phyloP scores from a whole-genome alignment of 2,888 invertebrate genomes.

The Macrosoma leucophasiata region DNA sequence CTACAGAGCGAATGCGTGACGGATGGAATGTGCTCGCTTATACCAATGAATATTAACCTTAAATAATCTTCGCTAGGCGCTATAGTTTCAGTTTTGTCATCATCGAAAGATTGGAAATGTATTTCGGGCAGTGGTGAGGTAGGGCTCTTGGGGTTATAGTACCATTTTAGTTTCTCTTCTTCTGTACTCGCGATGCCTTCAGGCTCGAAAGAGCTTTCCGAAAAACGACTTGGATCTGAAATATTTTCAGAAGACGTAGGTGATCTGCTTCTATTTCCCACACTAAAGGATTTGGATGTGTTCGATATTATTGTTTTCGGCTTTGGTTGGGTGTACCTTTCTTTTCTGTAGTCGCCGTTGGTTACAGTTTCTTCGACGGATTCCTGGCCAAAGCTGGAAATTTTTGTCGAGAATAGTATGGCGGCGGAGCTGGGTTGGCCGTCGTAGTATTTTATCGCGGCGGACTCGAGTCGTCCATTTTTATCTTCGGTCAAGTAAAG shows the following conservation, averaged over 20 bases:
- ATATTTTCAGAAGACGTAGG: conserved; percentile 58
- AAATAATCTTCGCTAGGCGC: conserved; percentile 64
- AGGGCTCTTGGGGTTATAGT: conserved; percentile 61
- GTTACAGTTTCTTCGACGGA: conserved; percentile 55
- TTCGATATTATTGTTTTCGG: conserved; percentile 61
- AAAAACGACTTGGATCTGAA: conserved; percentile 44
- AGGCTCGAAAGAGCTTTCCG: conserved; percentile 45
- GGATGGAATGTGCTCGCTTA: conserved; percentile 37
- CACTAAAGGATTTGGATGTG: conserved; percentile 57
- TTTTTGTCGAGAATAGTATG: conserved; percentile 69
- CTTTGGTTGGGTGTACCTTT: conserved; percentile 63
- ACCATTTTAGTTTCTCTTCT: conserved; percentile 62
- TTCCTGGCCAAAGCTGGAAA: conserved; percentile 70
- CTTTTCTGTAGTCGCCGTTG: conserved; percentile 60
- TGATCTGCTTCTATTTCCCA: conserved; percentile 60
- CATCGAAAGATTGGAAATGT: conserved; percentile 74
- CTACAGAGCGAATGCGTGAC: conserved; percentile 35
- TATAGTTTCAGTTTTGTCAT: conserved; percentile 46
- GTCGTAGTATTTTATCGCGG: conserved; percentile 61
- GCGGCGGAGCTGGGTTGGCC: conserved; percentile 56
- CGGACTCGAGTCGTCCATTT: conserved; percentile 53
- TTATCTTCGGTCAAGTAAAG: conserved; percentile 54
- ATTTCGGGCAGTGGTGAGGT: conserved; percentile 57
- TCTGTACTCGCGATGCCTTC: conserved; percentile 33
- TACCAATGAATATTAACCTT: conserved; percentile 66